A percentile compares a stretch with the other conserved stretches of the same genome.
phyloP scores from a whole-genome alignment of 2,113 vertebrate genomes.

The Rhea americana region DNA sequence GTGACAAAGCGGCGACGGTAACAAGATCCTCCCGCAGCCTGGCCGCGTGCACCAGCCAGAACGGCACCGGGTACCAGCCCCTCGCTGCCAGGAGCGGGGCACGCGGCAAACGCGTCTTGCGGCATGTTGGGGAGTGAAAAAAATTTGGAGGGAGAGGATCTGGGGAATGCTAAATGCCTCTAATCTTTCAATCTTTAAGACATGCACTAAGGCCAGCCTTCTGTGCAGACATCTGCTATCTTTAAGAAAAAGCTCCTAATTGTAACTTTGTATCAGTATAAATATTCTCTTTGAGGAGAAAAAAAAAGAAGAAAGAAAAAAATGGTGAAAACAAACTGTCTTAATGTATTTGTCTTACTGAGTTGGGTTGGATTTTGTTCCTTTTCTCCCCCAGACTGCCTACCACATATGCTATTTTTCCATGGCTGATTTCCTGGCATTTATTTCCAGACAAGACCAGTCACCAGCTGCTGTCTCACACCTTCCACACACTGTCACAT shows the following conservation, averaged over 20 bases:
- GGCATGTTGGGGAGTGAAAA: background rate
- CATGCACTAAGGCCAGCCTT: background rate
- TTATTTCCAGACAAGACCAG: conserved; percentile 38
- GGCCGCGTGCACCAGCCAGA: background rate
- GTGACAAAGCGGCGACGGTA: background rate
- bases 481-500: background rate
- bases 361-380: background rate
- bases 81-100: background rate
- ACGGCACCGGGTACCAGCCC: background rate
- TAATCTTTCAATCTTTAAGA: background rate
- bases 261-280: conserved; percentile 14
- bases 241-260: background rate
- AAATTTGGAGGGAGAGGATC: background rate
- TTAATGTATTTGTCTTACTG: conserved; percentile 22
- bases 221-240: conserved; percentile 27
- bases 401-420: conserved; percentile 16
- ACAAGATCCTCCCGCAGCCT: background rate
- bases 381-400: conserved; percentile 2
- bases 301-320: background rate
- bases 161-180: background rate
- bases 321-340: conserved; percentile 31
- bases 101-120: background rate
- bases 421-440: conserved; percentile 45
- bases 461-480: conserved; percentile 50
- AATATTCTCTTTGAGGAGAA: background rate